Evolutionary conservation across 2,113 vertebrate genomes (phyloP), one percentile per base, ranked within the genome.

Genomic region (Columbina picui): DNA sequence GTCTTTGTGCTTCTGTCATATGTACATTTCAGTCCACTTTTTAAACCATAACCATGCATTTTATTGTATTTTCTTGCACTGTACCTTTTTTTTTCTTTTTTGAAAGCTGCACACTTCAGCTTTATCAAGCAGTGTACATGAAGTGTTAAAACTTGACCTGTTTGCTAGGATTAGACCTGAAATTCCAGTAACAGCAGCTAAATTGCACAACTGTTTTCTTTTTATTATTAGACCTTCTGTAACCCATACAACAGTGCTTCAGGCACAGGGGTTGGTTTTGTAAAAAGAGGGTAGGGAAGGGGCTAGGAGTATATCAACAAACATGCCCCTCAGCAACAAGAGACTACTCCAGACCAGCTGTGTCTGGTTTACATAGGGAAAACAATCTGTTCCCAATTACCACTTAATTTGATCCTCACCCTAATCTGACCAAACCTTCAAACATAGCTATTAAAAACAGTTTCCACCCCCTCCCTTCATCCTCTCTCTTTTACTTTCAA

Each of bases 361-460:
- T 73, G 57, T 91, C 79, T 94, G 77, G 57, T 91, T 95, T 93
- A 77, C 26, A 30, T 2, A 65, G n/a, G 38, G 59, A 91, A 69
- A 59, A 92, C 39, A 89, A 82, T 83, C 52, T 87, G 82, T 87
- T 95, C 63, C 60, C 6, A 91, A 64, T 94, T 96, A 93, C 34
- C 70, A 87, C 57, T 67, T 95, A 84, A 96, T 82, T 78, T 94
- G 64, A 96, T 97, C 43, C 52, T 88, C 59, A 76, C 26, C n/a
- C 59, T 93, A 57, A 96, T 91, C 83, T 95, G 61, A 91, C 84
- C 45, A 96, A 92, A 75, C 53, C 32, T 86, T 76, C 65, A 93
- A 96, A 87, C 36, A 4, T 15, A 79, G 78, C 53, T 94, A 83
- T 79, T 89, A 69, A 70, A 82, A 70, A 49, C 61, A 26, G 30